phyloP scores from a whole-genome alignment of 2,888 invertebrate species.

The Gymnosoma rotundatum region DNA sequence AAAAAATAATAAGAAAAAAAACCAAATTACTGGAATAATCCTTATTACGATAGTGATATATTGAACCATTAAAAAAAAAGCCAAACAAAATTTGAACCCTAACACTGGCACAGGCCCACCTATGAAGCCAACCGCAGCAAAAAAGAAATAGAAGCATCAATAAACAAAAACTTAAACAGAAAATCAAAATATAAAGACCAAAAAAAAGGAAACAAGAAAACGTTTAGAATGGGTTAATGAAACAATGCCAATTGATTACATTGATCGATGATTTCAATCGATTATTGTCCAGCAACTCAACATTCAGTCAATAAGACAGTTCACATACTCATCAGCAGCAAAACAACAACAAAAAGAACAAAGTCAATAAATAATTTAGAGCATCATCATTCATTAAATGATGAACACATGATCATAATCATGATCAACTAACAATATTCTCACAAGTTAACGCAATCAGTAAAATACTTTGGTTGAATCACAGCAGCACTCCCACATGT shows the following conservation, averaged over 20 bases:
- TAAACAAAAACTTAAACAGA: constrained; percentile 33
- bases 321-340: constrained; percentile 45
- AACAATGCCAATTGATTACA: constrained; percentile 75
- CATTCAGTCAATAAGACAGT: constrained; percentile 56
- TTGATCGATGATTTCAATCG: constrained; percentile 81
- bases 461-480: constrained; percentile 38
- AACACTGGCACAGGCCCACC: constrained; percentile 61
- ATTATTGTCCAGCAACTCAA: constrained; percentile 77
- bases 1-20: not conserved
- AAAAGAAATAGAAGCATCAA: constrained; percentile 34
- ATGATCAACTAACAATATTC: constrained; percentile 38
- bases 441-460: constrained; percentile 64
- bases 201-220: constrained; percentile 25
- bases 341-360: constrained; percentile 12
- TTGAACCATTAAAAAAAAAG: constrained; percentile 48
- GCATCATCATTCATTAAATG: constrained; percentile 54
- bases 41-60: constrained; percentile 54
- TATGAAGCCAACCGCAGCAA: constrained; percentile 63
- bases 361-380: constrained; percentile 58
- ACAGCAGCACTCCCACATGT: constrained; percentile 71
- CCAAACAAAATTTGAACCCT: constrained; percentile 69
- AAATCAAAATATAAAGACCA: constrained; percentile 41
- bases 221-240: constrained; percentile 69
- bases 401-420: constrained; percentile 21
- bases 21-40: constrained; percentile 20